Percentiles rank a stretch among this genome's conserved stretches.
Conservation (phyloP, 2,113 vertebrate genomes). For the Cromileptes altivelis region DNA sequence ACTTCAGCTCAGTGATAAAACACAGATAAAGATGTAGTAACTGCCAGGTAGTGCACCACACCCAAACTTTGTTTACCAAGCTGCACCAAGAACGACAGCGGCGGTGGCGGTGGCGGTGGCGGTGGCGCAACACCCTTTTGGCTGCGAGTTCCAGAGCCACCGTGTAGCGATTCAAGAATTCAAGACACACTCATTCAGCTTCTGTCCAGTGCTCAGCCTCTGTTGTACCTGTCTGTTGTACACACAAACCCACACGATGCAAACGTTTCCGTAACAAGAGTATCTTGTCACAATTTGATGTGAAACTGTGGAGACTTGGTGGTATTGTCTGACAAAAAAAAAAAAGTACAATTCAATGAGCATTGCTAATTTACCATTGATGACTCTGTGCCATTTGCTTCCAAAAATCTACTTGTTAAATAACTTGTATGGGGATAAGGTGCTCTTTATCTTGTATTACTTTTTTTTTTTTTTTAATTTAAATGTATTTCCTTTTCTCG, state of each 20-base stretch:
- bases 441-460: slow-evolving; percentile 76
- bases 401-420: slow-evolving; percentile 69
- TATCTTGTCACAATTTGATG: slow-evolving; percentile 38
- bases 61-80: slow-evolving; percentile 59
- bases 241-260: slow-evolving; percentile 53
- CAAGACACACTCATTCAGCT: slow-evolving; percentile 34
- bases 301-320: slow-evolving; percentile 57
- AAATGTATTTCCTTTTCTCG: slow-evolving; percentile 71
- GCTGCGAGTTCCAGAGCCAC: slow-evolving; percentile 29
- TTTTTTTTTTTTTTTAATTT: slow-evolving; percentile 58
- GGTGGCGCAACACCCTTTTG: slow-evolving; percentile 33
- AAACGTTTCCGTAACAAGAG: slow-evolving; percentile 47
- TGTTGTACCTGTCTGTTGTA: slow-evolving; percentile 29
- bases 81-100: slow-evolving; percentile 29
- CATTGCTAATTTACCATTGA: slow-evolving; percentile 71
- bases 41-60: slow-evolving; percentile 56
- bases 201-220: slow-evolving; percentile 45
- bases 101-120: slow-evolving; percentile 21
- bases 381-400: slow-evolving; percentile 78
- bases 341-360: slow-evolving; percentile 44
- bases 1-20: slow-evolving; percentile 34
- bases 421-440: slow-evolving; percentile 65
- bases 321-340: slow-evolving; percentile 57
- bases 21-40: slow-evolving; percentile 33
- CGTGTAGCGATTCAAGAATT: slow-evolving; percentile 16